Percentiles rank a stretch among this genome's conserved stretches.
Evolutionary conservation across 1,140 invertebrate species (phyloP).

Genomic region (Meloidogyne hapla): DNA sequence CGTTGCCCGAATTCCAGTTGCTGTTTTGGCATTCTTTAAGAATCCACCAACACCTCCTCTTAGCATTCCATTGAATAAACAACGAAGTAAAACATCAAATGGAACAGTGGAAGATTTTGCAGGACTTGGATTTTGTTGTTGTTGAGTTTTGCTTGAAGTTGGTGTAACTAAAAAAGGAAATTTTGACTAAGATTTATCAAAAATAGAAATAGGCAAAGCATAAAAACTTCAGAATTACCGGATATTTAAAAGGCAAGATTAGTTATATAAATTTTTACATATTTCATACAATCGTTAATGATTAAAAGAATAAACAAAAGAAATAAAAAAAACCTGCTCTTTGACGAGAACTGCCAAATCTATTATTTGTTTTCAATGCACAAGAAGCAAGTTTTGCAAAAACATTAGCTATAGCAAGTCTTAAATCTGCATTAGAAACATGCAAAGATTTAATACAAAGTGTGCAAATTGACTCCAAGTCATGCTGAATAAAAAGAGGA

Average conservation of each 20-base stretch:
- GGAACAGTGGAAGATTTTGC: constrained; percentile 68
- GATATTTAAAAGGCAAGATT: too few species aligned
- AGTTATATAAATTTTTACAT: too few species aligned
- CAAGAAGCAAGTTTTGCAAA: constrained; percentile 70
- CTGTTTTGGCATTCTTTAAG: constrained; percentile 87
- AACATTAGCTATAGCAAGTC: constrained; percentile 85
- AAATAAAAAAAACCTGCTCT: not conserved
- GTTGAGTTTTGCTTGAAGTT: not conserved
- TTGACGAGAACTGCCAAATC: not conserved
- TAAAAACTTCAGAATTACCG: too few species aligned
- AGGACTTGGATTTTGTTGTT: not conserved
- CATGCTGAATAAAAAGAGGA: constrained; percentile 80
- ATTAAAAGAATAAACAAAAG: too few species aligned
- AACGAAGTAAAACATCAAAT: constrained; percentile 83
- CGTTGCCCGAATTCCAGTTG: constrained; percentile 83
- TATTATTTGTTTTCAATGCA: not conserved
- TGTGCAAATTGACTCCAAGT: constrained; percentile 83
- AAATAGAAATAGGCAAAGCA: too few species aligned
- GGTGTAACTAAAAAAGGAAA: constrained; percentile 30
- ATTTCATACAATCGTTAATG: too few species aligned
- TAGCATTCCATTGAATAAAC: constrained; percentile 90
- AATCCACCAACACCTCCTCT: constrained; percentile 87
- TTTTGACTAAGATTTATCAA: too few species aligned
- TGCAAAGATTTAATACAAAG: constrained; percentile 87
- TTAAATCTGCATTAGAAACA: constrained; percentile 88